Base-by-base conservation (phyloP, 2,113 vertebrate genomes). In the Holacanthus passer region DNA sequence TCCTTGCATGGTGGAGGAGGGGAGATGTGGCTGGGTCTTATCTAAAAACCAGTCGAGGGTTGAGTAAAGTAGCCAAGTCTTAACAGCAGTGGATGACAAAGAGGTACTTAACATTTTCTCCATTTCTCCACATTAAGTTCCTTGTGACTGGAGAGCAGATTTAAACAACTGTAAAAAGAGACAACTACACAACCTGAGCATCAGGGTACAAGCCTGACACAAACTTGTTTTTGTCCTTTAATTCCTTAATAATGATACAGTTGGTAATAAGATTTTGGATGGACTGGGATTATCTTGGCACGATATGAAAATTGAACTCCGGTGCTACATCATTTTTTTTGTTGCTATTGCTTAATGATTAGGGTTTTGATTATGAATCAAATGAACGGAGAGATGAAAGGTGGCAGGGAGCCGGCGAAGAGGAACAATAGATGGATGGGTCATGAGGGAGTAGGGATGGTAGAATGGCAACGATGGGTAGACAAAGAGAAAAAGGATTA, bases 401-500 rank as follows among this genome's bases (percentile, higher is more conserved):
- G 63, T 41, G 59, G 10, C 52, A 52, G 43, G 58, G 68, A 73
- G 45, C 14, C 39, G 67, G 66, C 3, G 48, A 78, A 67, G 24
- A 53, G 55, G 50, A 52, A 85, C 55, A 85, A 70, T 52, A 47
- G 64, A 63, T 62, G 50, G 62, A 81, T 41, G 63, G 43, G 16
- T 70, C 52, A 59, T 32, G 2, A 7, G 65, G 60, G 70, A 81
- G 27, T 7, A 52, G 17, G 67, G 41, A 68, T n/a, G 17, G 52
- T 66, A 73, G 39, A 80, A 35, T 60, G 64, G 80, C 60, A 71
- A 39, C 67, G 62, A 83, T 50, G 79, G 37, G 50, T 55, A 77
- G 69, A 83, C 63, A 81, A 71, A 77, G 71, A 53, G 41, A 64
- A 62, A n/a, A 53, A 22, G 65, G 84, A 87, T 88, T 84, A 73